Evolutionary conservation across 30 jellyfish, hydroid and myxozoan species (phyloP), one percentile per base, ranked within the genome.

Genomic region (Hydractinia echinata): DNA sequence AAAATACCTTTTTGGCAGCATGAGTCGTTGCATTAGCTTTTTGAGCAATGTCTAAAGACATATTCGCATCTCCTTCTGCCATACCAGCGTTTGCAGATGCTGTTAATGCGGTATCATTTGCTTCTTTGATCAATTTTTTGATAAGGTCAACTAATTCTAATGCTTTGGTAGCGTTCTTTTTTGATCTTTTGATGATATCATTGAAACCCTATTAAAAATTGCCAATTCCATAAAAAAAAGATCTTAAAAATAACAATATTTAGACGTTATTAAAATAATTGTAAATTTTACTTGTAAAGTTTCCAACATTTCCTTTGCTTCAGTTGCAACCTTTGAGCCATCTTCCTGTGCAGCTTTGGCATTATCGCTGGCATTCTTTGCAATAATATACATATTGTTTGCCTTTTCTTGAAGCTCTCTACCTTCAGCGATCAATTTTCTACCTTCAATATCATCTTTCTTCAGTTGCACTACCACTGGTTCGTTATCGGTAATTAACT

Each of bases 91-190:
- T 61, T 7, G 30, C 70, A 10, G 66, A 14, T 8, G 95, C 95
- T 73, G 66, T 73, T 44, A 11, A 67, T 4, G 94, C 95, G 4
- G 91, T 56, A 19, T 72, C 77, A 55, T 76, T 73, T 6, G 99
- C 99, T 15, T 92, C 85, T 55, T 74, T 67, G 71, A 93, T 93
- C 82, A 93, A 73, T 76, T 71, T 50, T 72, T 72, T 66, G 4
- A 93, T 93, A 11, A 72, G 77, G n/a, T 96, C 95, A 11, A 93
- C 84, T 14, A 88, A 76, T 55, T 84, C 84, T 85, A 66, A 77
- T 20, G 96, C 96, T 51, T 84, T 93, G 14, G 96, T 87, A 81
- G 96, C 96, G 67, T 93, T 93, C 76, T 81, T 84, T 79, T 93
- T 93, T 49, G 99, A 93, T 81, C 78, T 84, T 66, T 78, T 89